These are phyloP conservation scores for Carcina quercana DNA, from an alignment of 2,888 invertebrate species.

Conservation along the genomic window DNA sequence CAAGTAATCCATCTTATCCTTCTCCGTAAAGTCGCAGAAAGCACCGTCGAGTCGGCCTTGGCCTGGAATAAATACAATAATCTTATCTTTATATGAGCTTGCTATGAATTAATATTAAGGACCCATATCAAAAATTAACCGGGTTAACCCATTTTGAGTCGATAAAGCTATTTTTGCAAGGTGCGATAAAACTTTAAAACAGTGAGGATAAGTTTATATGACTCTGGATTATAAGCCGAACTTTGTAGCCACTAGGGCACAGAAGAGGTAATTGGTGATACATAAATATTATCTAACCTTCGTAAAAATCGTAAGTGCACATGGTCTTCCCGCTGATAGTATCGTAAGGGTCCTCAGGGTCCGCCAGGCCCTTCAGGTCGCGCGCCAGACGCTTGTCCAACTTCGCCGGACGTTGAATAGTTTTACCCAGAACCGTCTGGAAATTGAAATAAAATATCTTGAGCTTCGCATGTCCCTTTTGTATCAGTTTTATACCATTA, in stretches of 20 bases:
- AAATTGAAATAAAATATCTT: conserved; percentile 26
- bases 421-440: conserved; percentile 90
- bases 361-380: conserved; percentile 84
- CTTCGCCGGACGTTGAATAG: conserved; percentile 86
- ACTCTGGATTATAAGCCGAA: too few species aligned
- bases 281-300: conserved; percentile 82
- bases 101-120: too few species aligned
- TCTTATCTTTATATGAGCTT: neutral
- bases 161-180: too few species aligned
- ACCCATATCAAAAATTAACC: too few species aligned
- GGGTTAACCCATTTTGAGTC: too few species aligned
- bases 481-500: too few species aligned
- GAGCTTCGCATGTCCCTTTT: neutral
- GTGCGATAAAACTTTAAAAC: too few species aligned
- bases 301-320: conserved; percentile 98
- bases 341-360: conserved; percentile 87
- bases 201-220: too few species aligned
- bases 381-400: conserved; percentile 86
- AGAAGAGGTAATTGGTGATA: too few species aligned
- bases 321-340: conserved; percentile 94
- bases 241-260: too few species aligned
- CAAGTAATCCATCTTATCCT: conserved; percentile 93
- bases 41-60: conserved; percentile 97
- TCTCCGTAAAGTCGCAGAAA: conserved; percentile 93
- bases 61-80: conserved; percentile 65